Evolutionary conservation across 2,888 invertebrate genomes (phyloP), one percentile per base, ranked within the genome.

Genomic region (Lissocephala sabroskyi): DNA sequence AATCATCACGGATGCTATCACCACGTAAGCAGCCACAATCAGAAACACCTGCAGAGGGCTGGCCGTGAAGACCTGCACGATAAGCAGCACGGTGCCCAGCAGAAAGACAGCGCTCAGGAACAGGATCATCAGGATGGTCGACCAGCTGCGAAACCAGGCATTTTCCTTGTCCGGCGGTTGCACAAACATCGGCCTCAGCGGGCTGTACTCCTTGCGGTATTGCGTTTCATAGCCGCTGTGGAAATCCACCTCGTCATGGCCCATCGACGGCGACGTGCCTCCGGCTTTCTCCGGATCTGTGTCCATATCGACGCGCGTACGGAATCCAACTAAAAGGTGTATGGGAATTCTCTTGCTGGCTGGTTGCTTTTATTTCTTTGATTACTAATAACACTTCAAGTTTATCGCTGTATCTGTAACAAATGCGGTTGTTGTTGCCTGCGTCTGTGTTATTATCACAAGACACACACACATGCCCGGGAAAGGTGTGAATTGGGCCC

Each of bases 141-240:
- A 52, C 36, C 60, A 53, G 42, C 68, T 74, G 16, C 79, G 82
- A 47, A 57, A 79, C 80, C 82, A 80, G 39, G 68, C 66, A 1
- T 60, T 43, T 1, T 52, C 48, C 5, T 59, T 63, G 45, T 77
- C 64, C 26, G 62, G 65, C 2, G 73, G 60, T 1, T 66, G 63
- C 4, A 79, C 59, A 28, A 49, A 49, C 0, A 63, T 49, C 13
- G 61, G 60, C n/a, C 63, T 65, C 2, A 76, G 19, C 0, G 71
- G 77, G 18, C 80, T 74, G 41, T 80, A 82, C 52, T 80, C 81
- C 50, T 77, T 61, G 11, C 48, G 55, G 54, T 80, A 80, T 45
- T 80, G 80, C 10, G 66, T 79, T 58, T 80, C 80, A 45, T 60
- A 80, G 36, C 80, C 80, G 49, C 80, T 80, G 39, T 57, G 73